Conservation (phyloP, 2,797 vertebrate genomes). For the Dermochelys coriacea region DNA sequence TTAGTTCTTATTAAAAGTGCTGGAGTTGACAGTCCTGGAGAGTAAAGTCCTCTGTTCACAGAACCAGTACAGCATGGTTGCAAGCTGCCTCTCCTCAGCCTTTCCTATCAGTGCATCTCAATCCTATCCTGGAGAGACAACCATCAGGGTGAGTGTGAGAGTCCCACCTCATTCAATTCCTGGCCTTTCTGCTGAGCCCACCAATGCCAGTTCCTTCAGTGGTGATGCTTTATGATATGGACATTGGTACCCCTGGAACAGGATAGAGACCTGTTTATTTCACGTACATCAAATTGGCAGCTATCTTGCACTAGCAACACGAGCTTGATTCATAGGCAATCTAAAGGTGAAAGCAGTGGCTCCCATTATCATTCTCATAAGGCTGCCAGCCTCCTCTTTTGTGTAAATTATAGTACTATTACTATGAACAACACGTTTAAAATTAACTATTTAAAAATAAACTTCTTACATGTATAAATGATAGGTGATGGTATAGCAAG, state of each 20-base stretch:
- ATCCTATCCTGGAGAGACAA: neutral
- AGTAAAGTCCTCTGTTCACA: neutral
- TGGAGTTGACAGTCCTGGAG: neutral
- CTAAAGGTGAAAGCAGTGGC: neutral
- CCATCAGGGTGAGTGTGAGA: neutral
- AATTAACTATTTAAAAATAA: neutral
- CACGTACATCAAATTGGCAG: neutral
- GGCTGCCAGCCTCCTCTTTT: neutral
- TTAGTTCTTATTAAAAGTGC: neutral
- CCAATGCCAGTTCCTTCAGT: slow-evolving; percentile 58
- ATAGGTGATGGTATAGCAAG: neutral
- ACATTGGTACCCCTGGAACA: neutral
- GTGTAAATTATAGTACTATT: neutral
- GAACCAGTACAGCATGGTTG: neutral
- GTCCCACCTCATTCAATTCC: slow-evolving; percentile 52
- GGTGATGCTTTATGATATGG: neutral
- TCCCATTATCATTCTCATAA: neutral
- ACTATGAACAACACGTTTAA: neutral
- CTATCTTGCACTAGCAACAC: neutral
- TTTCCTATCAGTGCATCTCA: neutral
- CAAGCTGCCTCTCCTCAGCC: neutral
- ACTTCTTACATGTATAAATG: neutral
- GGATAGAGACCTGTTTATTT: slow-evolving; percentile 9
- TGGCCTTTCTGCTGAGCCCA: slow-evolving; percentile 70
- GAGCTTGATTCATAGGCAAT: neutral